These are phyloP conservation scores for Nymphalis polychloros DNA, from an alignment of 2,888 invertebrate species.

Conservation along the genomic window DNA sequence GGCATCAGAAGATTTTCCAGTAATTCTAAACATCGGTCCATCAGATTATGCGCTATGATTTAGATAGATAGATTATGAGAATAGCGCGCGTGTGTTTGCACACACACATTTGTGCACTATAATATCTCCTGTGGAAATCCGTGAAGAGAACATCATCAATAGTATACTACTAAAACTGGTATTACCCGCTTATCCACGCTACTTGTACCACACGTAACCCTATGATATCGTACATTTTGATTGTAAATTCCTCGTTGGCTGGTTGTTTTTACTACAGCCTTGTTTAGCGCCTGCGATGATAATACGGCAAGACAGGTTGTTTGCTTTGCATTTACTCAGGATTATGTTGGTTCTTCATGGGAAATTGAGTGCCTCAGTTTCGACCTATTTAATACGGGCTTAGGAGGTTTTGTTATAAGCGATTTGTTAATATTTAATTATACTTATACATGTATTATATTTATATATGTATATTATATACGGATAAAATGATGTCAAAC, in stretches of 20 bases:
- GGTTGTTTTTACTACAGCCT: conserved; percentile 49
- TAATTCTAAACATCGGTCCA: no score
- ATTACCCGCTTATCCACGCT: conserved; percentile 25
- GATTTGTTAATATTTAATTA: no score
- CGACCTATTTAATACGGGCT: conserved; percentile 18
- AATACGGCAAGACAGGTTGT: conserved; percentile 36
- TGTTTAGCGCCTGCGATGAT: conserved; percentile 37
- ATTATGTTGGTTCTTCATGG: conserved; percentile 30
- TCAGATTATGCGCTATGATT: no score
- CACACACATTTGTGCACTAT: no score
- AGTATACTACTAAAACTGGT: not conserved
- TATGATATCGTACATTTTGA: conserved; percentile 52
- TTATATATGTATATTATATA: no score
- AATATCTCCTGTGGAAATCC: no score
- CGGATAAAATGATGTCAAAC: no score
- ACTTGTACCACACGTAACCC: conserved; percentile 41
- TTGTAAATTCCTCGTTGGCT: conserved; percentile 56
- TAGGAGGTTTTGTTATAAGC: conserved; percentile 2
- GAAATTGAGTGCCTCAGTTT: conserved; percentile 27
- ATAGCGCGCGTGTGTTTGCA: no score
- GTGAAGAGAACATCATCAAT: not conserved
- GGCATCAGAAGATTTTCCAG: no score
- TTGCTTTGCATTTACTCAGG: conserved; percentile 31
- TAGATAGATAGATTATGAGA: no score
- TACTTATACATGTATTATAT: no score